These are phyloP conservation scores for Agrotis exclamationis DNA, from an alignment of 2,888 invertebrate genomes.

Conservation along the genomic window DNA sequence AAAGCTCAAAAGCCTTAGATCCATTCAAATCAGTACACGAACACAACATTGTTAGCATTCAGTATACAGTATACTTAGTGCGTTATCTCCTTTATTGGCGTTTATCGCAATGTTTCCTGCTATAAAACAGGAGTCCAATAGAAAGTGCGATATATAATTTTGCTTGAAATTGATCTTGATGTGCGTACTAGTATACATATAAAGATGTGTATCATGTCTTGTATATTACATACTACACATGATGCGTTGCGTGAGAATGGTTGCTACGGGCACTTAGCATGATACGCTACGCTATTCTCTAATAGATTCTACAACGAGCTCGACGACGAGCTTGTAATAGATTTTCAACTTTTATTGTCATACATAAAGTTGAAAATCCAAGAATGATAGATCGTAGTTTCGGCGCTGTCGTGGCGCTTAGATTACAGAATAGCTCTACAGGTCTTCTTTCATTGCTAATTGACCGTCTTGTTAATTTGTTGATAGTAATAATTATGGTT, in stretches of 20 bases:
- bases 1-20: too few relatives aligned
- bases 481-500: constrained; percentile 18
- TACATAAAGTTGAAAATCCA: too few relatives aligned
- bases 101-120: constrained; percentile 67
- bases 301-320: too few relatives aligned
- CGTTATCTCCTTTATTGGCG: constrained; percentile 39
- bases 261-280: constrained; percentile 21
- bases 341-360: too few relatives aligned
- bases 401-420: too few relatives aligned
- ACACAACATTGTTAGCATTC: constrained; percentile 42
- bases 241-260: constrained; percentile 74
- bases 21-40: background rate
- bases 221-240: constrained; percentile 8
- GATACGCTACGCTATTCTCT: too few relatives aligned
- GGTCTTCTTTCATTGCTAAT: constrained; percentile 55
- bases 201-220: constrained; percentile 55
- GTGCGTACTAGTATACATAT: constrained; percentile 50
- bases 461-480: constrained; percentile 14
- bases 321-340: too few relatives aligned
- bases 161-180: constrained; percentile 70
- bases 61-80: constrained; percentile 26
- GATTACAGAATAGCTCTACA: constrained; percentile 44
- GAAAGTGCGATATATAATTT: constrained; percentile 71
- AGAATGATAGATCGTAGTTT: too few relatives aligned
- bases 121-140: constrained; percentile 66